These are phyloP conservation scores for Sebastes taczanowskii DNA, from an alignment of 2,797 vertebrate genomes.

Conservation along the genomic window DNA sequence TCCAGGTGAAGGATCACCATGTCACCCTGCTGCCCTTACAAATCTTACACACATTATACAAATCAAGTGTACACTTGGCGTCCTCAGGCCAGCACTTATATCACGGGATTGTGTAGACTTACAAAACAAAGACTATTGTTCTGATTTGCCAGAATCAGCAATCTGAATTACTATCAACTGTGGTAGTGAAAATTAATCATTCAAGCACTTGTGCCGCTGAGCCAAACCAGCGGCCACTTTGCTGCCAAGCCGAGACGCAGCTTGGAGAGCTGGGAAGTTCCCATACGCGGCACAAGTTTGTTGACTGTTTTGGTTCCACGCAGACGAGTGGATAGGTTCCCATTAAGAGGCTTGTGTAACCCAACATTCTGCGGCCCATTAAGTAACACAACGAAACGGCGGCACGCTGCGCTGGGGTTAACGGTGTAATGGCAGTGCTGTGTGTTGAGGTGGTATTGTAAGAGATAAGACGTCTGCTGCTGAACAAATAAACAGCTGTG, in stretches of 20 bases:
- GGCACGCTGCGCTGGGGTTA: constrained; percentile 41
- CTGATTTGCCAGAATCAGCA: constrained; percentile 42
- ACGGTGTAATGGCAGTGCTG: constrained; percentile 44
- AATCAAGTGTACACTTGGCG: constrained; percentile 1
- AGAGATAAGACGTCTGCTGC: constrained; percentile 60
- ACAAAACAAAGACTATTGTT: constrained; percentile 67
- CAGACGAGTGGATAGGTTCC: constrained; percentile 48
- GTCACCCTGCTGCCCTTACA: background rate
- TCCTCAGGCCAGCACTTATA: background rate
- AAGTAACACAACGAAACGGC: constrained; percentile 64
- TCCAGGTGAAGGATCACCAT: background rate
- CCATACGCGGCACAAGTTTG: constrained; percentile 33
- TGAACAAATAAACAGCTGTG: constrained; percentile 66
- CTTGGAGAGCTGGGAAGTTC: constrained; percentile 56
- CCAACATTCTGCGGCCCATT: constrained; percentile 65
- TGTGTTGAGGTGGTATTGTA: constrained; percentile 51
- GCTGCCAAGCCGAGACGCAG: constrained; percentile 52
- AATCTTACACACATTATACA: background rate
- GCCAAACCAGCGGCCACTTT: constrained; percentile 55
- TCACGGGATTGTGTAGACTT: constrained; percentile 17
- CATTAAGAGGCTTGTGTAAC: constrained; percentile 55
- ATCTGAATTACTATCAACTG: constrained; percentile 56
- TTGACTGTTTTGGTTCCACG: constrained; percentile 60
- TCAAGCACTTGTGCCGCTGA: constrained; percentile 42
- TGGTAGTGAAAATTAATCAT: constrained; percentile 62